phyloP scores from a whole-genome alignment of 2,888 invertebrate species.

The Acleris laterana region DNA sequence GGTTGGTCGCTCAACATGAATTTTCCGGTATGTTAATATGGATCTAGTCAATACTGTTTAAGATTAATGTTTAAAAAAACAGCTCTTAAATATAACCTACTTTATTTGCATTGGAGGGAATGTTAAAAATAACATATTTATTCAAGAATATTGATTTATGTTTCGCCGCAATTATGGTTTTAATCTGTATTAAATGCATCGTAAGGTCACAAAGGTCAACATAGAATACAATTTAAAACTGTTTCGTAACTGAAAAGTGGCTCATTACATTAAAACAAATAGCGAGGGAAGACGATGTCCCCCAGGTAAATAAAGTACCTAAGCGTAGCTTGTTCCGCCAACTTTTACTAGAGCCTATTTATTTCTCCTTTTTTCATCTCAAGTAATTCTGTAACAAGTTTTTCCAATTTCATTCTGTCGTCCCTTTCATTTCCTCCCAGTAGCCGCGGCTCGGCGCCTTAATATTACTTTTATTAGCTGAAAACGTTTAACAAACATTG shows the following conservation, averaged over 20 bases:
- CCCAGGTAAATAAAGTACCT: slow-evolving; percentile 54
- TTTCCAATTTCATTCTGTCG: slow-evolving; percentile 81
- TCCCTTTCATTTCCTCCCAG: slow-evolving; percentile 81
- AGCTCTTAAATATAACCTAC: neutral
- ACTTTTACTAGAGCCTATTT: slow-evolving; percentile 73
- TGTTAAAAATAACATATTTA: too few relatives aligned
- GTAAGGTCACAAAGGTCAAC: neutral
- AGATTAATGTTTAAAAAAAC: neutral
- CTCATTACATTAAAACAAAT: slow-evolving; percentile 40
- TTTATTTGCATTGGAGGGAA: neutral
- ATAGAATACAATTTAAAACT: neutral
- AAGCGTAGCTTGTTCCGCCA: slow-evolving; percentile 58
- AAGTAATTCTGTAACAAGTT: slow-evolving; percentile 81
- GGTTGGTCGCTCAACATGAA: neutral
- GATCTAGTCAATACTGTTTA: neutral
- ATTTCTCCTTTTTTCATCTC: slow-evolving; percentile 74
- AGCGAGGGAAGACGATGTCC: slow-evolving; percentile 44
- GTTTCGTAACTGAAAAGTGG: slow-evolving; percentile 1
- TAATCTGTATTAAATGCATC: too few relatives aligned
- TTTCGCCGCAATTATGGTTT: too few relatives aligned
- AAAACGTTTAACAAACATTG: slow-evolving; percentile 82
- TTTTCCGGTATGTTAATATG: too few relatives aligned
- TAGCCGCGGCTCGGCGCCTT: slow-evolving; percentile 67
- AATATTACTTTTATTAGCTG: slow-evolving; percentile 82
- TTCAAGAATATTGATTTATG: too few relatives aligned